Evolutionary conservation across 2,888 invertebrate species (phyloP), one percentile per base, ranked within the genome.

Genomic region (Chrysomela aeneicollis): DNA sequence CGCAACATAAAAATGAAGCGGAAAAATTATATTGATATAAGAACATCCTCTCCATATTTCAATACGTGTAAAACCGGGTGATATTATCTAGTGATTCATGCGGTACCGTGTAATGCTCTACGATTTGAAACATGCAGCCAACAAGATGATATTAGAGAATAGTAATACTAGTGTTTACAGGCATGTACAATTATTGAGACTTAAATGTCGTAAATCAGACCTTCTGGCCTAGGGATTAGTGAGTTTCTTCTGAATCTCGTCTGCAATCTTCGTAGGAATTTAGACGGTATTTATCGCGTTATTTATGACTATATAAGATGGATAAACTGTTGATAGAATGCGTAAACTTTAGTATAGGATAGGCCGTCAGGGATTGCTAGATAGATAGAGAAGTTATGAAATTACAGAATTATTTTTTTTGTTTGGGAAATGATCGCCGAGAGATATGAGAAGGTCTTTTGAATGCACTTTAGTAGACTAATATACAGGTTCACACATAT

Each of bases 131-230:
- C 15, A 8, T 17, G 30, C 37, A 22, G 37, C 37, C 42, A 21
- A 22, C 18, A 54, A n/a, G 37, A 42, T 62, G 50, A 51, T 63
- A 66, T 63, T 60, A 59, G 59, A 46, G 58, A 63, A 63, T 67
- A 67, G 69, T 67, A 57, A 69, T 66, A 69, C 62, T 62, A 62
- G 67, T 67, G 63, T 71, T 71, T 69, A 67, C 59, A 68, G 61
- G 52, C 64, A 58, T 50, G 57, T 53, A 58, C 57, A 68, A 71
- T 71, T 70, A 71, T 71, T 71, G 70, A 70, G 67, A 63, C 63
- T 67, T 68, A 66, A 68, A 65, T 59, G 66, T 67, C 59, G 59
- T 70, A 71, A 71, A 71, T 71, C 68, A 67, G 47, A 6, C 49
- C 59, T 59, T 59, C 22, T 49, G 22, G 50, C 59, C 49, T 46